phyloP scores from a whole-genome alignment of 2,888 invertebrate species.

The Mesopsocus fuscifrons region DNA sequence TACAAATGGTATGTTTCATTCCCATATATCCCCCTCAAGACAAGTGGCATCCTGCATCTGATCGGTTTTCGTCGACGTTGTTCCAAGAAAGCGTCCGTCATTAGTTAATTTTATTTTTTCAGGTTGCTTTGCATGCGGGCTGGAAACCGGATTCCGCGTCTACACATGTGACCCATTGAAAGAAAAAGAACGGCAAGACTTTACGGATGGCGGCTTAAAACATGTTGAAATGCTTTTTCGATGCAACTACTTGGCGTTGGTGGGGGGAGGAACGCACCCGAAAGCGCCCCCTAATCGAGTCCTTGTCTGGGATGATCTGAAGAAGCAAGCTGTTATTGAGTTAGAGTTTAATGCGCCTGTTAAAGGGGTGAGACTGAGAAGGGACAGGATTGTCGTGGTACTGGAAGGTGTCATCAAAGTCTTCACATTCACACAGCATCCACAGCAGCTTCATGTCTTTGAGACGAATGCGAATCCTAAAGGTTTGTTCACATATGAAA shows the following conservation, averaged over 20 bases:
- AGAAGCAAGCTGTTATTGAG: slow-evolving; percentile 84
- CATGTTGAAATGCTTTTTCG: slow-evolving; percentile 96
- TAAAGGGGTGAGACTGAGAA: slow-evolving; percentile 73
- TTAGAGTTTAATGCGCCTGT: slow-evolving; percentile 90
- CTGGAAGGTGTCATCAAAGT: slow-evolving; percentile 91
- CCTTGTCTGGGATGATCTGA: slow-evolving; percentile 95
- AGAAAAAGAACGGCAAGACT: slow-evolving; percentile 90
- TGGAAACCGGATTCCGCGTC: slow-evolving; percentile 88
- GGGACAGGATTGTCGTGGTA: slow-evolving; percentile 92
- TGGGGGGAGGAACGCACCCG: slow-evolving; percentile 77
- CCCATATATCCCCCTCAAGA: no score
- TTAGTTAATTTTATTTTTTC: slow-evolving; percentile 21
- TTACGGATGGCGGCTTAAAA: slow-evolving; percentile 79
- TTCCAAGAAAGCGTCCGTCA: no score
- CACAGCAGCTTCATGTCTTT: slow-evolving; percentile 88
- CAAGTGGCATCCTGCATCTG: no score
- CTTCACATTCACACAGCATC: slow-evolving; percentile 90
- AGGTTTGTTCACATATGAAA: no score
- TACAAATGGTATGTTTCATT: no score
- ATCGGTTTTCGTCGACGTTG: no score
- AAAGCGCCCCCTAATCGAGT: slow-evolving; percentile 90
- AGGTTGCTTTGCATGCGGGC: slow-evolving; percentile 98
- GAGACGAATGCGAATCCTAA: slow-evolving; percentile 85
- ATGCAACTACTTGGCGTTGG: slow-evolving; percentile 90
- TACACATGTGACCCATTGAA: slow-evolving; percentile 95